Evolutionary conservation across 2,113 vertebrate genomes (phyloP), one percentile per base, ranked within the genome.

Genomic region (Elephantulus edwardii): DNA sequence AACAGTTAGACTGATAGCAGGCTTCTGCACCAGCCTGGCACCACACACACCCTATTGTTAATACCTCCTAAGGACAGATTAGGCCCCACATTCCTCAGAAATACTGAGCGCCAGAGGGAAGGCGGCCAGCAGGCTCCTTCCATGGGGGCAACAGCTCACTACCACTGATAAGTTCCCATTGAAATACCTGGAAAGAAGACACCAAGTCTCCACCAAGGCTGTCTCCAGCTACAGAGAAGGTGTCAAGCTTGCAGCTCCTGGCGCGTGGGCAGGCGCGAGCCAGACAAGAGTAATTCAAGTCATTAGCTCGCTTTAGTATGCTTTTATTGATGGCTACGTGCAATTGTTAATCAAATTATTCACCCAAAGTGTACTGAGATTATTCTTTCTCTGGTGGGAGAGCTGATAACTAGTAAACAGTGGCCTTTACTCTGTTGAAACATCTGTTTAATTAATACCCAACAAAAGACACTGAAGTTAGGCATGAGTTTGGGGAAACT

Each of bases 121-220:
- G 89, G 9, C 12, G 12, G 94, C 96, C 95, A 96, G 86, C 81
- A 94, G 92, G 64, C 96, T 93, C 93, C 91, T 92, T 96, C 96
- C 96, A 94, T 4, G 0, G 24, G 54, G 26, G 64, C 52, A 52
- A 74, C 58, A 95, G 87, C 90, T 90, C 72, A 78, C 96, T 93
- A 94, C 91, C 93, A 92, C 94, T 96, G 95, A 96, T 96, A 95
- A 11, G 46, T 89, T 86, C 90, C 92, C 46, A 93, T 71, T 94
- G 95, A 94, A 96, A 88, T 89, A 95, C 95, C 91, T 93, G 84
- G 85, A 96, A 93, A 96, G 91, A 95, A 96, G 80, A 96, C 90
- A 62, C 1, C 0, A 14, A 81, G 52, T n/a, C 48, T 88, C 40
- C 64, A 78, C 50, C 54, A 38, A 83, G 66, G 70, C 93, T 70